phyloP scores from a whole-genome alignment of 2,113 vertebrate species.

The Plestiodon gilberti region DNA sequence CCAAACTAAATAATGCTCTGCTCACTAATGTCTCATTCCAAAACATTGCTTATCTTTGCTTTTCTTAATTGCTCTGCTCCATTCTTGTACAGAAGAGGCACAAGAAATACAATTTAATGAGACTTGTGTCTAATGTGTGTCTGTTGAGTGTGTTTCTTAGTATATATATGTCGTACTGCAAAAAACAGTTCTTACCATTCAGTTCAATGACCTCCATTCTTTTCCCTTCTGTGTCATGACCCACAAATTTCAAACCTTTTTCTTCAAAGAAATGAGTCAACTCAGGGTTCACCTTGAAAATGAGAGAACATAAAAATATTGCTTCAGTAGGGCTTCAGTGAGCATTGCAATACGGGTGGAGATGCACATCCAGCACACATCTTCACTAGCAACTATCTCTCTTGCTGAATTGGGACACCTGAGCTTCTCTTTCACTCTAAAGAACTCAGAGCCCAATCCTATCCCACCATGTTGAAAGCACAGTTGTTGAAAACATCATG shows the following conservation, averaged over 20 bases:
- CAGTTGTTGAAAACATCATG: too few relatives aligned
- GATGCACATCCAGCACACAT: neutral
- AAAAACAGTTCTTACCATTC: slow-evolving; percentile 70
- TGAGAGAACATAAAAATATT: neutral
- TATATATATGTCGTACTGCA: neutral
- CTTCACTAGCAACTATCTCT: neutral
- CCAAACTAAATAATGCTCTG: neutral
- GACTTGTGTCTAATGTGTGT: neutral
- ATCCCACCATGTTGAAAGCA: too few relatives aligned
- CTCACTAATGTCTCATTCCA: neutral
- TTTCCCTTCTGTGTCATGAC: slow-evolving; percentile 75
- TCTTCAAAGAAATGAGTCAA: slow-evolving; percentile 77
- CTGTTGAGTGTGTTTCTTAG: neutral
- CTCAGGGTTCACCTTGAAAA: slow-evolving; percentile 78
- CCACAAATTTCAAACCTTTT: slow-evolving; percentile 79
- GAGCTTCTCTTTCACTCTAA: neutral
- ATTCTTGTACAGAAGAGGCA: neutral
- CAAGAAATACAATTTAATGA: neutral
- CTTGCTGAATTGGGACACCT: neutral
- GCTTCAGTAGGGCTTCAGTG: neutral
- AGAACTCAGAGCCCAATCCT: too few relatives aligned
- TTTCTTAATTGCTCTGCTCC: neutral
- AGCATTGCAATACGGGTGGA: neutral
- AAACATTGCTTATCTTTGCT: neutral
- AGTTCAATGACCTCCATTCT: slow-evolving; percentile 84